Conservation (phyloP, 35 echinoderm and acorn worm genomes). For the Amphiura filiformis region DNA sequence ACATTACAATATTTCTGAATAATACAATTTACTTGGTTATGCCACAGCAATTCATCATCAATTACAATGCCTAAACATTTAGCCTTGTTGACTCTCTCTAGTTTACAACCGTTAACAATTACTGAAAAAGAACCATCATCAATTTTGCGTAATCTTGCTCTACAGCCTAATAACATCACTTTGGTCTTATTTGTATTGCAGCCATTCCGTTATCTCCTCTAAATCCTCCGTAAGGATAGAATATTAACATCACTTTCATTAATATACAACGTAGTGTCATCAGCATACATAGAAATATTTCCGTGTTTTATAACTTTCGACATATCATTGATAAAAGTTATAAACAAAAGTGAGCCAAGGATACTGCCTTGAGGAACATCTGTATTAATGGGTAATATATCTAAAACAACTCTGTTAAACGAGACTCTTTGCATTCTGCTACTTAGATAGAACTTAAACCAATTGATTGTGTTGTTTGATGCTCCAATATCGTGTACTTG, state of each 20-base stretch:
- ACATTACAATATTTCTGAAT: no score
- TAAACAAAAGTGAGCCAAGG: background rate
- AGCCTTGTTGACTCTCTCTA: no score
- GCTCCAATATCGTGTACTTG: background rate
- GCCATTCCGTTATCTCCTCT: no score
- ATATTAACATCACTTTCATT: background rate
- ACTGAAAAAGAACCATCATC: no score
- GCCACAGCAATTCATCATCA: no score
- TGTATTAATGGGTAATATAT: background rate
- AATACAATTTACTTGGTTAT: no score
- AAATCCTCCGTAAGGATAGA: no score
- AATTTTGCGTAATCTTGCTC: no score
- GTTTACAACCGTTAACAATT: no score
- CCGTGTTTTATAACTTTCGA: background rate
- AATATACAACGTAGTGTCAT: background rate
- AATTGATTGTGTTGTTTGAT: background rate
- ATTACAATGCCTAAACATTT: no score
- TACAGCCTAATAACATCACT: no score
- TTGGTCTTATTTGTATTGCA: no score
- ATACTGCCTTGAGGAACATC: background rate
- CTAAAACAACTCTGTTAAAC: background rate
- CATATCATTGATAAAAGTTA: background rate
- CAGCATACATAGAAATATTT: background rate
- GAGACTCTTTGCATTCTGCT: background rate
- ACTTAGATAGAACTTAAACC: background rate